Evolutionary conservation across 37 sponge, comb jelly and placozoan species (phyloP).

Genomic region (Bolinopsis microptera): DNA sequence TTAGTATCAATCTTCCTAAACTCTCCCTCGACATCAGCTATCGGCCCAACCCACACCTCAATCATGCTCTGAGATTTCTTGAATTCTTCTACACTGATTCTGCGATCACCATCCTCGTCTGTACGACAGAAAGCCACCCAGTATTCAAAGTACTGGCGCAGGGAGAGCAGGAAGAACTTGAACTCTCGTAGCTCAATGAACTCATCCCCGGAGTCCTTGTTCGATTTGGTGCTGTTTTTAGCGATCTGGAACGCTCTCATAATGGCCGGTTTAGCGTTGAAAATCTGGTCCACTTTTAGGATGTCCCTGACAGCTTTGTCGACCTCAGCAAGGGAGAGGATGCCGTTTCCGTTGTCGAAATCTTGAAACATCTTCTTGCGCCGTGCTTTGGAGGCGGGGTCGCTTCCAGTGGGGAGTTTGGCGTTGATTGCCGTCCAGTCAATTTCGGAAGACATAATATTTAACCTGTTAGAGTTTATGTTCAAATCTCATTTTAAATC

Average conservation of each 20-base stretch:
- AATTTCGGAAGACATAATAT: neutral
- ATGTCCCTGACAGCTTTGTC: slow-evolving; percentile 15
- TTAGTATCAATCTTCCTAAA: slow-evolving; percentile 11
- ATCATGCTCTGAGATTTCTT: neutral
- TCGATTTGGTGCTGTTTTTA: neutral
- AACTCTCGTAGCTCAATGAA: slow-evolving; percentile 61
- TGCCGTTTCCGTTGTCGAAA: slow-evolving; percentile 55
- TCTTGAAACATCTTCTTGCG: neutral
- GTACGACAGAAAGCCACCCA: slow-evolving; percentile 34
- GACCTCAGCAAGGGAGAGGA: slow-evolving; percentile 50
- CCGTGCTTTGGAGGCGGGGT: slow-evolving; percentile 23
- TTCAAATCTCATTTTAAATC: too few relatives aligned
- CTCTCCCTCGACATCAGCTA: slow-evolving; percentile 11
- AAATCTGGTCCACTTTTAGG: slow-evolving; percentile 33
- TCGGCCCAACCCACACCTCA: slow-evolving; percentile 55
- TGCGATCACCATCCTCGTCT: neutral
- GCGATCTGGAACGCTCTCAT: slow-evolving; percentile 45
- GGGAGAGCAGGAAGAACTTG: slow-evolving; percentile 59
- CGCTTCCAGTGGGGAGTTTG: slow-evolving; percentile 44
- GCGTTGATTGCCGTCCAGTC: slow-evolving; percentile 54
- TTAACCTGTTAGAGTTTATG: too few relatives aligned
- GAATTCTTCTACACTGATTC: slow-evolving; percentile 46
- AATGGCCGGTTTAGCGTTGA: slow-evolving; percentile 52
- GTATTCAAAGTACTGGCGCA: slow-evolving; percentile 59
- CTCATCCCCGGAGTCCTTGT: neutral